phyloP scores from a whole-genome alignment of 2,888 invertebrate species.

The Clivina fossor region DNA sequence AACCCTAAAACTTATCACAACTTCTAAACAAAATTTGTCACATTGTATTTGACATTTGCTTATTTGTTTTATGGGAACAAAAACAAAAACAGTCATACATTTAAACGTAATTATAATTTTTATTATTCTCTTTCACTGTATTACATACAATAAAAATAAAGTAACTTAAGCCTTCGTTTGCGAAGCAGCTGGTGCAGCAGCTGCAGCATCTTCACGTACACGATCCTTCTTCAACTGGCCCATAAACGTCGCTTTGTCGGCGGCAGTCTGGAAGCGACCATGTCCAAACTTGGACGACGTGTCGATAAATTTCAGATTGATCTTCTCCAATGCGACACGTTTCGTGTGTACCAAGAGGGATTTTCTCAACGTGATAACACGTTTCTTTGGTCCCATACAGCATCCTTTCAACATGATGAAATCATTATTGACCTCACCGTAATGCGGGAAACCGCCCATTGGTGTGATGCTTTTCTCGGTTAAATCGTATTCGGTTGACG shows the following conservation, averaged over 20 bases:
- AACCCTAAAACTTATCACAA: no score
- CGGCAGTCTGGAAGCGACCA: conserved; percentile 99
- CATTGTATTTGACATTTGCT: no score
- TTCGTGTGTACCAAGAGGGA: conserved; percentile 93
- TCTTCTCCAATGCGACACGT: conserved; percentile 94
- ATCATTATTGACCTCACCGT: conserved; percentile 99
- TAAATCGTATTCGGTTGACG: conserved; percentile 94
- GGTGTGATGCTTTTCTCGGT: conserved; percentile 98
- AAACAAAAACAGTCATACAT: no score
- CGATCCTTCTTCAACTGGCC: conserved; percentile 94
- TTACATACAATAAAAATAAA: no score
- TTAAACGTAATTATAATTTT: no score
- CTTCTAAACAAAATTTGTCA: no score
- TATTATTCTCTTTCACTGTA: no score
- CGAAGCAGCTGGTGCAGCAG: conserved; percentile 61
- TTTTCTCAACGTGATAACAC: conserved; percentile 95
- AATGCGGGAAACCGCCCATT: conserved; percentile 99
- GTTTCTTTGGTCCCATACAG: conserved; percentile 94
- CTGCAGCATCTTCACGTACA: conserved; percentile 79
- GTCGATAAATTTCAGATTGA: conserved; percentile 98
- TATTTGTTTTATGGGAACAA: no score
- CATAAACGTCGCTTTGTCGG: conserved; percentile 97
- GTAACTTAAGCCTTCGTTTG: no score
- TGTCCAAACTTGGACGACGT: conserved; percentile 99
- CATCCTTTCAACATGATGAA: conserved; percentile 98